Evolutionary conservation across 2,113 vertebrate species (phyloP), one percentile per base, ranked within the genome.

Genomic region (Artemisiospiza belli): DNA sequence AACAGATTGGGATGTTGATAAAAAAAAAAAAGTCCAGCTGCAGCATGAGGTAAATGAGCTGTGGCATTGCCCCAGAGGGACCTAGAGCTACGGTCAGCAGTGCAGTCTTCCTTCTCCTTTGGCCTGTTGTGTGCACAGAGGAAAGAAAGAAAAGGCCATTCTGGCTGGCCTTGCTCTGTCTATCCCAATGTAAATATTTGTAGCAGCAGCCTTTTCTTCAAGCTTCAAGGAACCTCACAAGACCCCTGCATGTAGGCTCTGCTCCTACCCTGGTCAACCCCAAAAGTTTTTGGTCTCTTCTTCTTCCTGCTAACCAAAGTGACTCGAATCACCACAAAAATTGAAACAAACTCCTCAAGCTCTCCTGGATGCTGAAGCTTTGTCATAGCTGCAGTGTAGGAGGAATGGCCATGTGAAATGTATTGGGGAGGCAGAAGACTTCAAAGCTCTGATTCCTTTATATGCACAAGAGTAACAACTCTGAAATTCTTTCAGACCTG

Each of bases 21-120:
- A 57, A 59, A 44, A 62, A 22, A 52, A 63, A 41, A 62, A 39
- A 39, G 3, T 47, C 13, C 21, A n/a, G 74, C 61, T 85, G 84
- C 58, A 89, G 62, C 17, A 62, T 82, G 91, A 91, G 83, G 62
- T 91, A 94, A 95, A 96, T 95, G 74, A 95, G 87, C 87, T 97
- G 84, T 92, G 94, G 69, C 92, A 91, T 79, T 95, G 46, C 41
- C 74, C 66, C 81, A 91, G 62, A 95, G 77, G 83, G 81, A 79
- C 81, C 74, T 66, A 33, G 54, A 82, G 46, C 74, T 91, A 68
- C 6, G 23, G 87, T 76, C 66, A 89, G 80, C 72, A 74, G 33
- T 43, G 47, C 22, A 54, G n/a, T 78, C 69, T 69, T 72, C 54
- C 46, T 87, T 52, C 35, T 94, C 49, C 54, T 87, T 57, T 75